Base-by-base conservation (phyloP, 2,113 vertebrate species). In the Promerops cafer region DNA sequence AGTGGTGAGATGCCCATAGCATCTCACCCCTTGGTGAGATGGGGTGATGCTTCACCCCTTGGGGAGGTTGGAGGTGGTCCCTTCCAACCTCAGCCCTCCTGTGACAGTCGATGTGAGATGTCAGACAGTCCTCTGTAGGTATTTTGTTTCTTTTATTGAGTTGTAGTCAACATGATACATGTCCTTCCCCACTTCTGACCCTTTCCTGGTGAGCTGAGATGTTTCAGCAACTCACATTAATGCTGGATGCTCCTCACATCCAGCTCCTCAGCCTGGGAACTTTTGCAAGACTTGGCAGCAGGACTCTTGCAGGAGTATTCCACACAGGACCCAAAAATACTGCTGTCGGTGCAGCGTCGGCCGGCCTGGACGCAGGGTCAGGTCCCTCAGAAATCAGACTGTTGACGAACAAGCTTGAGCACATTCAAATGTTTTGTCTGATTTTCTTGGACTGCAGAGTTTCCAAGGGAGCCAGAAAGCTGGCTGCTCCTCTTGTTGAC, bases 241-340 rank as follows among this genome's bases (percentile, higher is more conserved):
- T 42, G 76, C 23, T 53, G 28, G 64, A 78, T 81, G 40, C 27
- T 90, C 10, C 69, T 78, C 57, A 57, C 53, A 78, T 94, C 83
- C 87, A 90, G 45, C 76, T 72, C 61, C 53, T 88, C 75, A 81
- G 95, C 96, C 95, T 97, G 96, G 94, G 96, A 97, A 96, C 92
- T 93, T 97, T 82, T 94, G 89, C 90, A 93, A 52, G 92, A 92
- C 80, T 97, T 97, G 96, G 96, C 96, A 97, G 83, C n/a, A 2
- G 77, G 66, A 45, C 52, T 0, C 0, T 57, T 87, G 83, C 90
- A 93, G 94, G 92, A 96, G 90, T 89, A 60, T 94, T 96, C 95
- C 96, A 95, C 93, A 95, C 81, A 97, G 95, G 83, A 92, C 95
- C 93, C 96, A 97, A 92, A 97, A 97, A 96, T 96, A 87, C 21